phyloP scores from a whole-genome alignment of 1,140 invertebrate species.

The Charaxes varanes region DNA sequence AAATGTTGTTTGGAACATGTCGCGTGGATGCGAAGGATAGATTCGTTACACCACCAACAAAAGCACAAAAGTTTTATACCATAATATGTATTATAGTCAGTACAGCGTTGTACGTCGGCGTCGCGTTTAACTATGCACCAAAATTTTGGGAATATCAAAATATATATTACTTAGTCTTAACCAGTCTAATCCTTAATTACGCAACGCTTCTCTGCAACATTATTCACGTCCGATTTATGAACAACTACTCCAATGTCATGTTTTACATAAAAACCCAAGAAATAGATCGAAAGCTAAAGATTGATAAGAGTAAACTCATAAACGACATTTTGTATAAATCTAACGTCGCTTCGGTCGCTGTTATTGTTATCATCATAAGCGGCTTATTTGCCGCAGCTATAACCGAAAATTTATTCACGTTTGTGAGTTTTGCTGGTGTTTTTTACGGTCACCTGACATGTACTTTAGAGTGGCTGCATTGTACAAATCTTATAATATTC shows the following conservation, averaged over 20 bases:
- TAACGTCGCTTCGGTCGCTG: constrained; percentile 19
- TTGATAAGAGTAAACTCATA: constrained; percentile 23
- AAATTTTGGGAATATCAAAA: constrained; percentile 12
- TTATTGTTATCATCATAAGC: constrained; percentile 1
- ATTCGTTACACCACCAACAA: constrained; percentile 35
- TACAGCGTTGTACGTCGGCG: constrained; percentile 14
- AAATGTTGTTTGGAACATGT: constrained; percentile 31
- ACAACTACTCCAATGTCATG: constrained; percentile 25
- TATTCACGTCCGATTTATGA: constrained; percentile 36
- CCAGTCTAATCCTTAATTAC: constrained; percentile 8
- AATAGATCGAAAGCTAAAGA: constrained; percentile 37
- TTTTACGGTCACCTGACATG: constrained; percentile 19
- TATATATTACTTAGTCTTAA: constrained; percentile 17
- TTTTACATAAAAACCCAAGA: constrained; percentile 43
- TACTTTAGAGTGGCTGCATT: constrained; percentile 30
- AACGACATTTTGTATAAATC: constrained; percentile 16
- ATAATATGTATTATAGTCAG: constrained; percentile 16
- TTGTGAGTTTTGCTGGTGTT: constrained; percentile 14
- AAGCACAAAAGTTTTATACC: constrained; percentile 34
- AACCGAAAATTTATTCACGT: constrained; percentile 3
- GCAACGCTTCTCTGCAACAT: constrained; percentile 23
- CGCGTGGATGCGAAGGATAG: constrained; percentile 33
- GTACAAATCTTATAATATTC: constrained; percentile 34
- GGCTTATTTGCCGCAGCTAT: constrained; percentile 1
- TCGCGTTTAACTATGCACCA: constrained; percentile 7